Conservation (phyloP, 2,888 invertebrate genomes). For the Andrena dorsata region DNA sequence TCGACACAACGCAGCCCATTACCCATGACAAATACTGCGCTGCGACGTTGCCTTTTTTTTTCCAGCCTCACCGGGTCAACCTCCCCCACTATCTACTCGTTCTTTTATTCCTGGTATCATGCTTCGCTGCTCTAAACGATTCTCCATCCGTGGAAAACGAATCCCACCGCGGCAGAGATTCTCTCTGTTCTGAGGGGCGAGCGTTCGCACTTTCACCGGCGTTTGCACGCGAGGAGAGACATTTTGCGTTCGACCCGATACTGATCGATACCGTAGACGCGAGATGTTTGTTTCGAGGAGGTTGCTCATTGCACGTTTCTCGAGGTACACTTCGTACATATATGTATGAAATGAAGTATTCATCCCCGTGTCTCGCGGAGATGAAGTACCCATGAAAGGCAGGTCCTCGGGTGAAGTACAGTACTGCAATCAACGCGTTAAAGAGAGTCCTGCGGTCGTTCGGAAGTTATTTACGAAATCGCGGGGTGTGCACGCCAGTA, state of each 20-base stretch:
- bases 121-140: conserved; percentile 31
- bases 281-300: not conserved
- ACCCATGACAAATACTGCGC: conserved; percentile 73
- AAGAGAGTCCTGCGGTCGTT: not conserved
- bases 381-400: not conserved
- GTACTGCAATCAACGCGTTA: not conserved
- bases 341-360: not conserved
- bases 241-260: not conserved
- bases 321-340: not conserved
- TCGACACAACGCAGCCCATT: conserved; percentile 72
- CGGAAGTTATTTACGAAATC: conserved; percentile 22
- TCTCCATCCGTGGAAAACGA: conserved; percentile 4
- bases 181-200: not conserved
- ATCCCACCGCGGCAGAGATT: not conserved
- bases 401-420: not conserved
- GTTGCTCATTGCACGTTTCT: not conserved
- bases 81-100: not conserved
- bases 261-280: not conserved
- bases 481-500: not conserved
- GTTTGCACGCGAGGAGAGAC: not conserved
- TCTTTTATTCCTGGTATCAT: not conserved
- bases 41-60: conserved; percentile 66
- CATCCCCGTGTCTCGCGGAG: not conserved
- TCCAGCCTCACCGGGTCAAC: conserved; percentile 17
- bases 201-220: conserved; percentile 9